These are phyloP conservation scores for Actinopyga echinites DNA, from an alignment of 53 echinoderm and acorn worm genomes.

Conservation along the genomic window DNA sequence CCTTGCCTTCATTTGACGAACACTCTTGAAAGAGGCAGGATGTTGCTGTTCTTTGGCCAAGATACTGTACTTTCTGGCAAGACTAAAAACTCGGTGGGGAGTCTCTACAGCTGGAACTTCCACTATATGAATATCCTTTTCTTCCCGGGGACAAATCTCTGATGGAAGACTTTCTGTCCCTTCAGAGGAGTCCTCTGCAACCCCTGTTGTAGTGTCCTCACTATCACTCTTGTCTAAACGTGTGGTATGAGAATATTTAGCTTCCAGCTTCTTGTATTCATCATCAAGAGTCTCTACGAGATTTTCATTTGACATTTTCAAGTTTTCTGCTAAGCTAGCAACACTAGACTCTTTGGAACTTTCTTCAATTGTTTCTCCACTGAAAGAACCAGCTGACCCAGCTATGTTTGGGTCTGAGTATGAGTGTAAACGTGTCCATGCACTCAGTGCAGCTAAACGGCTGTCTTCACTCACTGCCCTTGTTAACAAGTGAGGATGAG, in stretches of 20 bases:
- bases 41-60: constrained; percentile 51
- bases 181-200: constrained; percentile 46
- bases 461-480: constrained; percentile 71
- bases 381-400: background rate
- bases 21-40: constrained; percentile 19
- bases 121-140: background rate
- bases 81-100: constrained; percentile 31
- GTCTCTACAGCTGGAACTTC: constrained; percentile 9
- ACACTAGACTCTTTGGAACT: constrained; percentile 51
- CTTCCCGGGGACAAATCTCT: background rate
- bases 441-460: constrained; percentile 29
- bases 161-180: constrained; percentile 19
- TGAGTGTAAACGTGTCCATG: constrained; percentile 59
- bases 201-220: constrained; percentile 42
- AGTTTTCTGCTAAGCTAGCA: constrained; percentile 10
- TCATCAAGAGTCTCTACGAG: constrained; percentile 74
- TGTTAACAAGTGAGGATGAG: constrained; percentile 56
- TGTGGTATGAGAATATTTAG: constrained; percentile 57
- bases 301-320: constrained; percentile 71
- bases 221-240: constrained; percentile 31
- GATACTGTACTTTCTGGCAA: constrained; percentile 64
- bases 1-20: constrained; percentile 25
- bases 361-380: constrained; percentile 54
- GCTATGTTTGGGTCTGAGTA: constrained; percentile 84
- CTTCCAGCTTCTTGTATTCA: constrained; percentile 69